phyloP scores from a whole-genome alignment of 2,113 vertebrate genomes.

The Mesitornis unicolor region DNA sequence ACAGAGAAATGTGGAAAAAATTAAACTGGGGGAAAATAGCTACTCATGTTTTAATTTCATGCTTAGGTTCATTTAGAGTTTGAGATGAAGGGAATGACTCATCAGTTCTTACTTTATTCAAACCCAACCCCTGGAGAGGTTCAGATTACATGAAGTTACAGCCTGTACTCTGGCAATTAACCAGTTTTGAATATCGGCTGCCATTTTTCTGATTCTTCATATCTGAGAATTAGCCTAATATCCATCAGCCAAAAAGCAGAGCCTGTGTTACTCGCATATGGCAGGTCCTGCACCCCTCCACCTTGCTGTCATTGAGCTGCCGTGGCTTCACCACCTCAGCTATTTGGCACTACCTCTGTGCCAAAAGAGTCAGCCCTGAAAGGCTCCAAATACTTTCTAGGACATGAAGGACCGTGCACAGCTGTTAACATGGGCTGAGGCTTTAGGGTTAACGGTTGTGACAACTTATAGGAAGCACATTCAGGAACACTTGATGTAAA shows the following conservation, averaged over 20 bases:
- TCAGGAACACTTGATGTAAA: rapidly evolving
- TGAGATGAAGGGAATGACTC: constrained; percentile 12
- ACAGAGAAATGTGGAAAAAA: constrained; percentile 32
- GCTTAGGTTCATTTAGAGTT: constrained; percentile 45
- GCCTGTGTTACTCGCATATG: not conserved
- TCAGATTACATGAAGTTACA: not conserved
- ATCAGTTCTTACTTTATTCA: not conserved
- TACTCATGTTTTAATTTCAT: constrained; percentile 43
- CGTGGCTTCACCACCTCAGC: rapidly evolving
- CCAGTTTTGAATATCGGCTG: not conserved
- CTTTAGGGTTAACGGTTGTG: not conserved
- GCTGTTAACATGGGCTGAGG: not conserved
- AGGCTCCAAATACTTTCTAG: not conserved
- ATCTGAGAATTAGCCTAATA: not conserved
- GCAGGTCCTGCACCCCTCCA: no score
- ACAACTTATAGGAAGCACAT: not conserved
- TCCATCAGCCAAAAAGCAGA: not conserved
- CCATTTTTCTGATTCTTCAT: not conserved
- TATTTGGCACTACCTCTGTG: rapidly evolving
- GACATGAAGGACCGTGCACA: rapidly evolving
- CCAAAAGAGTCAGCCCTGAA: rapidly evolving
- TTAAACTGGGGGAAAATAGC: not conserved
- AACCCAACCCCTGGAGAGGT: not conserved
- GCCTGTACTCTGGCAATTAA: not conserved
- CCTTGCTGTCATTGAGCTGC: no score